Evolutionary conservation across 2,888 invertebrate species (phyloP), one percentile per base, ranked within the genome.

Genomic region (Ecliptopera silaceata): DNA sequence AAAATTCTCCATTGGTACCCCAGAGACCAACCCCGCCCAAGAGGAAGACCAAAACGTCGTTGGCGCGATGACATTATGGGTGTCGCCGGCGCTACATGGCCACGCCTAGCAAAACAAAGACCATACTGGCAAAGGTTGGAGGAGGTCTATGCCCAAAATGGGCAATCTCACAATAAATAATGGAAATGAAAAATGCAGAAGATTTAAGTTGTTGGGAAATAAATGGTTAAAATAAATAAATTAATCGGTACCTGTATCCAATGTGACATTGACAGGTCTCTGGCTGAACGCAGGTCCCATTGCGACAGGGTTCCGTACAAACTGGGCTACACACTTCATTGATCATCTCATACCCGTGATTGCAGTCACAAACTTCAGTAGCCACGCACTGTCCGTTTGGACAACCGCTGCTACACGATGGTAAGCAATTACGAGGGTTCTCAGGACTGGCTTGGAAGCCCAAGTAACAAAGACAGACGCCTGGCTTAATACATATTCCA

Each of bases 201-300:
- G 3, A 20, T 20, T 3, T 20, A 4, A 20, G 20, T 20, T 20
- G 20, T 3, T 20, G n/a, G n/a, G 20, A 20, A 20, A 20, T 20
- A 2, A 20, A 20, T 20, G 20, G n/a, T n/a, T n/a, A n/a, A n/a
- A 20, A 20, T 20, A 3, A 20, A 20, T 20, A 4, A 26, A 26
- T 26, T 6, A 26, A 6, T 6, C 3, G 6, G 1, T 41, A 49
- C 50, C 50, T 50, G 13, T 51, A 51, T 12, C 56, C 56, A 10
- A 74, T 66, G 8, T 82, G 70, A 61, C 93, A 93, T 56, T 82
- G 64, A 59, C 92, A 92, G 0, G 74, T 79, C 42, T 91, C 83
- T 0, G 93, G 92, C 0, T 84, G 86, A 0, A 84, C 70, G 63
- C 93, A 93, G 1, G 63, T 67, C 2, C 92, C 92, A 67, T 93